Conservation (phyloP, 2,888 invertebrate species). For the Agrilus cyanescens region DNA sequence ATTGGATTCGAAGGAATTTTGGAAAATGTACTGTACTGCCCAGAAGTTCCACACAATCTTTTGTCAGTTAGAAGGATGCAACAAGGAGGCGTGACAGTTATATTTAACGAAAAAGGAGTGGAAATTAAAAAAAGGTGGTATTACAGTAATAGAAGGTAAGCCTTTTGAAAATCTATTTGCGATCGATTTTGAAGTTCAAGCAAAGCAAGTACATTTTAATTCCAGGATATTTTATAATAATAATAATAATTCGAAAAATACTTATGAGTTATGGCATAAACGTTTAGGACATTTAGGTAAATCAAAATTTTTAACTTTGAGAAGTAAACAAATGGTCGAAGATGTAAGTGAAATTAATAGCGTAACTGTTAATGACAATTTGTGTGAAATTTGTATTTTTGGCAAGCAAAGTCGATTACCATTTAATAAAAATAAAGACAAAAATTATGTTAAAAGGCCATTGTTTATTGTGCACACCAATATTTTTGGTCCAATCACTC, state of each 20-base stretch:
- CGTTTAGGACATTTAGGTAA: conserved; percentile 22
- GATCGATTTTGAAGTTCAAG: too few relatives aligned
- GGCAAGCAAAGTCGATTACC: conserved; percentile 11
- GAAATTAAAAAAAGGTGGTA: conserved; percentile 14
- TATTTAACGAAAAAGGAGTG: conserved; percentile 21
- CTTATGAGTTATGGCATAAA: conserved; percentile 22
- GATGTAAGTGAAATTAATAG: conserved; percentile 12
- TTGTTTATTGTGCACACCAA: conserved; percentile 7
- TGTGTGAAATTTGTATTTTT: conserved; percentile 12
- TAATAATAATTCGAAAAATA: background rate
- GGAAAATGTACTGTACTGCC: conserved; percentile 21
- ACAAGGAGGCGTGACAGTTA: conserved; percentile 21
- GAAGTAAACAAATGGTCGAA: conserved; percentile 20
- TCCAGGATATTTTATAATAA: too few relatives aligned
- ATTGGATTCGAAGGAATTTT: conserved; percentile 14
- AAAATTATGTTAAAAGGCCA: conserved; percentile 10
- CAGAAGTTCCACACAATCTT: conserved; percentile 23
- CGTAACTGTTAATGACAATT: conserved; percentile 5
- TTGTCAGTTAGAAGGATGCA: conserved; percentile 21
- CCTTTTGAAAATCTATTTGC: too few relatives aligned
- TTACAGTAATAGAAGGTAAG: conserved; percentile 18
- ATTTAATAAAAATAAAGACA: conserved; percentile 8
- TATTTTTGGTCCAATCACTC: conserved; percentile 8
- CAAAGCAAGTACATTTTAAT: too few relatives aligned
- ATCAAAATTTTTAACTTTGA: conserved; percentile 16